A percentile compares a stretch with the other conserved stretches of the same genome.
These are phyloP conservation scores for Dioctria linearis DNA, from an alignment of 2,888 invertebrate genomes.

Conservation along the genomic window DNA sequence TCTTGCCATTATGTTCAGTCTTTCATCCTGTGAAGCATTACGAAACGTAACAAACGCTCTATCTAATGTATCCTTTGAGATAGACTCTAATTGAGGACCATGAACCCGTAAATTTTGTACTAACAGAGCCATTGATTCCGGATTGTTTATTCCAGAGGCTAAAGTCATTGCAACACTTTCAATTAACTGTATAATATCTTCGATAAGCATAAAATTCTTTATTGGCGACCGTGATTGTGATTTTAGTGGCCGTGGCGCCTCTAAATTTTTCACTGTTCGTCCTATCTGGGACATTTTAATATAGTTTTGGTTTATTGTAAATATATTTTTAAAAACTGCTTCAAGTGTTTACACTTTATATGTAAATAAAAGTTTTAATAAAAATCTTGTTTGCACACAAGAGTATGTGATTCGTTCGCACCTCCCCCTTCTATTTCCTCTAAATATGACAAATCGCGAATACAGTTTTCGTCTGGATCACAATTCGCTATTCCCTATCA, in stretches of 20 bases:
- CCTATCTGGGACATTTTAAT: conserved; percentile 74
- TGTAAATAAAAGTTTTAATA: conserved; percentile 34
- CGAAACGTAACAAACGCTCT: conserved; percentile 88
- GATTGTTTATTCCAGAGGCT: conserved; percentile 80
- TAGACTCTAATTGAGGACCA: conserved; percentile 85
- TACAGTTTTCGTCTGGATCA: too few species aligned
- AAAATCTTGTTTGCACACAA: conserved; percentile 44
- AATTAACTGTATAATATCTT: conserved; percentile 86
- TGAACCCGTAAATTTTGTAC: conserved; percentile 86
- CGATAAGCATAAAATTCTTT: conserved; percentile 75
- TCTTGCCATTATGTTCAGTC: conserved; percentile 87
- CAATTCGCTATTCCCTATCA: too few species aligned
- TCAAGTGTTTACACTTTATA: conserved; percentile 25
- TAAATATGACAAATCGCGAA: too few species aligned
- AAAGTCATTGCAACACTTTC: conserved; percentile 86
- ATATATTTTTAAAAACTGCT: conserved; percentile 33
- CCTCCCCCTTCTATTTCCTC: too few species aligned
- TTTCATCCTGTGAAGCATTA: conserved; percentile 90
- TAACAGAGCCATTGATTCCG: conserved; percentile 83
- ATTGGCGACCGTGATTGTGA: conserved; percentile 72
- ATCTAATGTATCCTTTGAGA: conserved; percentile 89
- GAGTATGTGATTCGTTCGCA: conserved; percentile 62
- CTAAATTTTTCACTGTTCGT: conserved; percentile 81
- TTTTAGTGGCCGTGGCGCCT: conserved; percentile 83
- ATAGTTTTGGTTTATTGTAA: conserved; percentile 23